Conservation (phyloP, 2,797 vertebrate species). For the Sternarchorhynchus goeldii region DNA sequence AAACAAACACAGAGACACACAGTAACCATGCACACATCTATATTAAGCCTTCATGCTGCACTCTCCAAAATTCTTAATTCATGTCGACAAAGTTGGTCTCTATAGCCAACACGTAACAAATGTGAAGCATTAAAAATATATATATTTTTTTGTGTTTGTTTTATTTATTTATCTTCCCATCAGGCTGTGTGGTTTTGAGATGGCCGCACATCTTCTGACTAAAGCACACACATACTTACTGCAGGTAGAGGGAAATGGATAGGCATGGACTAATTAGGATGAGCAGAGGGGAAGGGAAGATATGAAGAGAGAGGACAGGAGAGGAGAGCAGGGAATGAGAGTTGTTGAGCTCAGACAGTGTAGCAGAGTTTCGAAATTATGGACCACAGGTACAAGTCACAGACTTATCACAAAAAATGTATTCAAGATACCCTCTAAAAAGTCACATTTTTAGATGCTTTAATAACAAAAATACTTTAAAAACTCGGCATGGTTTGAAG, state of each 20-base stretch:
- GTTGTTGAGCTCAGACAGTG: not conserved
- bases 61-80: not conserved
- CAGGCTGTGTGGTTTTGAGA: too few relatives aligned
- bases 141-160: too few relatives aligned
- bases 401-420: not conserved
- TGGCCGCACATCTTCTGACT: not conserved
- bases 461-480: too few relatives aligned
- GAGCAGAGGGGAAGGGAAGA: slow-evolving; percentile 30
- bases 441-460: not conserved
- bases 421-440: not conserved
- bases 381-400: not conserved
- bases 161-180: too few relatives aligned
- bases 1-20: not conserved
- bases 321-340: slow-evolving; percentile 8
- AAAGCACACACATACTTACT: slow-evolving; percentile 52
- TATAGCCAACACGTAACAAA: not conserved
- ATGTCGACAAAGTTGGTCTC: not conserved
- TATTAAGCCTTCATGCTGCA: not conserved
- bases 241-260: slow-evolving; percentile 52
- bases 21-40: not conserved
- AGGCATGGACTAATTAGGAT: slow-evolving; percentile 49
- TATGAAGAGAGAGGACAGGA: slow-evolving; percentile 25
- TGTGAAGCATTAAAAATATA: not conserved
- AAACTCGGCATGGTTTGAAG: not conserved
- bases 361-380: not conserved